These are phyloP conservation scores for Acomys russatus DNA, from an alignment of 2,797 vertebrate species.

Conservation along the genomic window DNA sequence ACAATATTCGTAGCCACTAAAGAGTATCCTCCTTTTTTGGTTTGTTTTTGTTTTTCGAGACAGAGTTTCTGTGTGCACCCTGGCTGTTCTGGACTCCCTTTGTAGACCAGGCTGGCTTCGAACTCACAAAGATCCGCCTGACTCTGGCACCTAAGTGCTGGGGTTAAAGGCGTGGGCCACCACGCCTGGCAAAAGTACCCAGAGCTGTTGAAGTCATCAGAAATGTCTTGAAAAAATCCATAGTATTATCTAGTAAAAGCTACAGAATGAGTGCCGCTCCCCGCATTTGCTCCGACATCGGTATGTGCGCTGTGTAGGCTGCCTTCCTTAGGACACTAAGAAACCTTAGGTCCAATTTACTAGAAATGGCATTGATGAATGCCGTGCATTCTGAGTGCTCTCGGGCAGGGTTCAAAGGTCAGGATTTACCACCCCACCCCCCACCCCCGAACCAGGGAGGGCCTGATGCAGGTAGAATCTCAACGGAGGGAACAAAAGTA, in stretches of 20 bases:
- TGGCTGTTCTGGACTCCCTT: too few relatives aligned
- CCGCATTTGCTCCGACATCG: conserved; percentile 32
- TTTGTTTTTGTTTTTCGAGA: not conserved
- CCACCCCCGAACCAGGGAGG: conserved; percentile 9
- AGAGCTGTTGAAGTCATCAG: conserved; percentile 42
- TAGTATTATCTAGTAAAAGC: conserved; percentile 13
- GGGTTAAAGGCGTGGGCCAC: too few relatives aligned
- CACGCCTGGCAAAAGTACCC: not conserved
- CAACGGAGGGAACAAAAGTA: conserved; percentile 7
- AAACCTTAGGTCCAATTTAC: conserved; percentile 71
- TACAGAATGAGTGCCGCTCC: not conserved
- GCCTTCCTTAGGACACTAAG: conserved; percentile 68
- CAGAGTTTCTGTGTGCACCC: too few relatives aligned
- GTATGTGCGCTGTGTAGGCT: conserved; percentile 47
- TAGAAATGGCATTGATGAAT: conserved; percentile 75
- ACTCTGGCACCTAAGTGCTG: too few relatives aligned
- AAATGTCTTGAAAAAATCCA: conserved; percentile 56
- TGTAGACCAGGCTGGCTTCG: too few relatives aligned
- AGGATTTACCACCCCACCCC: not conserved
- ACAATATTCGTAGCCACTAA: not conserved
- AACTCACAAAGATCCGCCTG: too few relatives aligned
- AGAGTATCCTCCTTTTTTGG: not conserved
- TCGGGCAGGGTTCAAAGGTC: conserved; percentile 64
- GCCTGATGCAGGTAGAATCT: conserved; percentile 65
- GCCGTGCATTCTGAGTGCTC: conserved; percentile 47